A percentile compares a stretch with the other conserved stretches of the same genome.
phyloP scores from a whole-genome alignment of 2,797 vertebrate species.

The Hozukius guyotensis region DNA sequence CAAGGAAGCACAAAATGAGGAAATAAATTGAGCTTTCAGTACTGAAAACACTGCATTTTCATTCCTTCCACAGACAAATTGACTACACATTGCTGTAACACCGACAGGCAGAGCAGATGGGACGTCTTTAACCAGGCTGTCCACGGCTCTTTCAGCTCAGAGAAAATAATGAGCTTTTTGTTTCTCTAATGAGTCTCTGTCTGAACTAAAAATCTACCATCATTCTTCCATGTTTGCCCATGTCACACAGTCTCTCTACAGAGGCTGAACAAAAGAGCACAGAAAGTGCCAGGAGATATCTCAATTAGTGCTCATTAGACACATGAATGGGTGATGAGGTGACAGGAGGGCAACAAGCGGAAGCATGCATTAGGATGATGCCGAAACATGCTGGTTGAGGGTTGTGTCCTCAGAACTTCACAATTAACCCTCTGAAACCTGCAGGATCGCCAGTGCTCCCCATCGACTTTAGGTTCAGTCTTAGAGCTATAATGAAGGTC shows the following conservation, averaged over 20 bases:
- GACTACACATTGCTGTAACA: background rate
- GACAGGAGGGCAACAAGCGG: background rate
- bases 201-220: constrained; percentile 4
- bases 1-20: background rate
- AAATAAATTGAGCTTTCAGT: background rate
- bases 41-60: background rate
- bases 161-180: constrained; percentile 61
- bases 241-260: background rate
- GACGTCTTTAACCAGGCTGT: constrained; percentile 3
- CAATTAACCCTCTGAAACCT: background rate
- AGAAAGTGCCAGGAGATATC: constrained; percentile 7
- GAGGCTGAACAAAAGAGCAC: constrained; percentile 44
- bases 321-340: constrained; percentile 58
- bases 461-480: background rate
- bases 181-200: constrained; percentile 68
- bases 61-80: background rate
- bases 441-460: background rate
- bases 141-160: constrained; percentile 22
- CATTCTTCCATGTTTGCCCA: constrained; percentile 12
- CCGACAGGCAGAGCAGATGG: constrained; percentile 1
- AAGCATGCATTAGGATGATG: background rate
- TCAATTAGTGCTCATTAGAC: constrained; percentile 73
- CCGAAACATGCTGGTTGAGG: background rate
- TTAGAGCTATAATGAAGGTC: background rate
- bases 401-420: background rate